These are phyloP conservation scores for Leucania comma DNA, from an alignment of 2,888 invertebrate species.

Conservation along the genomic window DNA sequence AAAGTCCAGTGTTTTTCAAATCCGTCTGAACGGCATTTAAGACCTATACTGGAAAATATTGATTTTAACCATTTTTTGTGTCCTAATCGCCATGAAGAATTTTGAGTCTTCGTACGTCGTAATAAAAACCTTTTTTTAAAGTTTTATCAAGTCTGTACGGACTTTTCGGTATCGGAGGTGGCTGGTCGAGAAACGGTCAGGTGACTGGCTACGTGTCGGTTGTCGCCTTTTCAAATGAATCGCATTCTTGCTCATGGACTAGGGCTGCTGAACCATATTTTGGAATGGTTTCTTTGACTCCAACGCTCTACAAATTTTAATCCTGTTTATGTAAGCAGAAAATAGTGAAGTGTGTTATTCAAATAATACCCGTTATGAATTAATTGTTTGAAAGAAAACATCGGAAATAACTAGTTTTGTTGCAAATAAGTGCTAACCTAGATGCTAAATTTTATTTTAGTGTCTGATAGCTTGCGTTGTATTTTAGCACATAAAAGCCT, in stretches of 20 bases:
- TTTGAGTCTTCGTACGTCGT: constrained; percentile 21
- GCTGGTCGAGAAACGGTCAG: constrained; percentile 74
- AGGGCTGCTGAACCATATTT: constrained; percentile 52
- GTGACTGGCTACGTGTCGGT: constrained; percentile 83
- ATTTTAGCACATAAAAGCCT: neutral
- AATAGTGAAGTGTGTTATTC: constrained; percentile 6
- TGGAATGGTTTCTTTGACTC: neutral
- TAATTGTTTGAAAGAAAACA: constrained; percentile 5
- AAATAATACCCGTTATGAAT: neutral
- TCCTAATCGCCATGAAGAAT: constrained; percentile 14
- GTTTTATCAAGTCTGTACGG: constrained; percentile 16
- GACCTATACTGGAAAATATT: constrained; percentile 75
- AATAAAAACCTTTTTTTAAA: constrained; percentile 36
- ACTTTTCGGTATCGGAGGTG: constrained; percentile 60
- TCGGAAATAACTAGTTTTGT: neutral
- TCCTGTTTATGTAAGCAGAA: neutral
- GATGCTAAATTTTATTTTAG: neutral
- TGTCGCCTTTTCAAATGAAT: constrained; percentile 84
- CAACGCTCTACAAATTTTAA: neutral
- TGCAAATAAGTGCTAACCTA: constrained; percentile 2
- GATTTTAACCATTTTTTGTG: constrained; percentile 52
- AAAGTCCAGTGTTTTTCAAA: constrained; percentile 58
- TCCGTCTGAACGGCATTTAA: constrained; percentile 64
- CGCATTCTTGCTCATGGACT: constrained; percentile 77
- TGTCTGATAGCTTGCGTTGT: neutral